phyloP scores from a whole-genome alignment of 2,888 invertebrate genomes.

The Drosophila ochracea region DNA sequence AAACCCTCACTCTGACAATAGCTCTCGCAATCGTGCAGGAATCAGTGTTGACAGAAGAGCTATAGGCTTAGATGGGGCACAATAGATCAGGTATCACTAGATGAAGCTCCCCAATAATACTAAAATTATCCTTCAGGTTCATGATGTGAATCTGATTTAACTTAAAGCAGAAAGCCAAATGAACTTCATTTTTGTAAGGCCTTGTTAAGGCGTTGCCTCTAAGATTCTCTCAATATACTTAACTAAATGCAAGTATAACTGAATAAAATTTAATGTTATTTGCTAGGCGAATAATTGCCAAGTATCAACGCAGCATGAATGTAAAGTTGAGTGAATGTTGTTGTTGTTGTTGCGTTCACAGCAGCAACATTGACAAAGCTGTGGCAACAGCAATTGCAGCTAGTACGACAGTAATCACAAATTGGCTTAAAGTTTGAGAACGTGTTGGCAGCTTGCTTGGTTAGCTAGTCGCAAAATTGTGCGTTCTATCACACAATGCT shows the following conservation, averaged over 20 bases:
- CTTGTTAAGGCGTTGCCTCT: neutral
- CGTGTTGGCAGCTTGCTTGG: conserved; percentile 7
- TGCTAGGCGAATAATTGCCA: neutral
- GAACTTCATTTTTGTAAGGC: too few relatives aligned
- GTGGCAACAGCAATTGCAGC: conserved; percentile 6
- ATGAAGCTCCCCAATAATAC: neutral
- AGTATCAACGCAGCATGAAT: neutral
- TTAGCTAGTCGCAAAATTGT: conserved; percentile 4
- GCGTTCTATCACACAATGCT: neutral
- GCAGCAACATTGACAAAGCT: conserved; percentile 9
- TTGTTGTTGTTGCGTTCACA: conserved; percentile 1
- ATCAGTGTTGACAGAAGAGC: neutral
- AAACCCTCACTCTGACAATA: neutral
- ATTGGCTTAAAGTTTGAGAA: conserved; percentile 7
- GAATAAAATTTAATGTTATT: neutral
- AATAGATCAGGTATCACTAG: neutral
- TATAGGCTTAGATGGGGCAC: neutral
- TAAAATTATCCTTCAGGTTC: neutral
- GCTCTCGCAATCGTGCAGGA: neutral
- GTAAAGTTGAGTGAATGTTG: neutral
- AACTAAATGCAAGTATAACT: neutral
- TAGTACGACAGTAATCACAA: neutral
- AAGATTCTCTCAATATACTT: neutral
- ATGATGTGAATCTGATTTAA: neutral
- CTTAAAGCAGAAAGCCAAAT: neutral